Conservation (phyloP, 2,113 vertebrate species). For the Oriolus oriolus region DNA sequence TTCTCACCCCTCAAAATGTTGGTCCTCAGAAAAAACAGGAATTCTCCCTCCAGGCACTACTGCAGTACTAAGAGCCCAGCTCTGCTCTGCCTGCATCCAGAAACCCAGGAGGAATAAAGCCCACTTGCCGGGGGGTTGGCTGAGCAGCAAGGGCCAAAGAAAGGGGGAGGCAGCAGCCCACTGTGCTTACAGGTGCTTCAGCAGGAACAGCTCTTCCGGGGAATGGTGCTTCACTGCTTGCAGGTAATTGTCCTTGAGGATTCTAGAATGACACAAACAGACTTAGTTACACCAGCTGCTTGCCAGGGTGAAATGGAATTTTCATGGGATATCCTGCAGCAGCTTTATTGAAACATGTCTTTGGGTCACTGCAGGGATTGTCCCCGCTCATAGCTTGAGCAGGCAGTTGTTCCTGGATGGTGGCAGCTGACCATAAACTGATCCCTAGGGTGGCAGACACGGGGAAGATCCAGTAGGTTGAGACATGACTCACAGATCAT, state of each 20-base stretch:
- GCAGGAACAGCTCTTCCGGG: conserved; percentile 47
- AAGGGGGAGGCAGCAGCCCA: neutral
- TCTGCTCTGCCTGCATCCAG: neutral
- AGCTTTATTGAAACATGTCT: neutral
- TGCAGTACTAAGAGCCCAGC: neutral
- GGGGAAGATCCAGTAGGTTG: neutral
- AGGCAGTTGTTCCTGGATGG: neutral
- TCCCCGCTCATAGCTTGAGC: neutral
- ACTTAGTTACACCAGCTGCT: neutral
- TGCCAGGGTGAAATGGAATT: neutral
- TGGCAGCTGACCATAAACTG: neutral
- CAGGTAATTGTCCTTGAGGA: conserved; percentile 44
- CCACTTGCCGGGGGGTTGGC: too few species aligned
- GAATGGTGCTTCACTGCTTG: conserved; percentile 3
- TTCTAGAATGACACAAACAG: neutral
- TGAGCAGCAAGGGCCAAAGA: neutral
- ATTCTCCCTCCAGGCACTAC: neutral
- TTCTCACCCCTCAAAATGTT: neutral
- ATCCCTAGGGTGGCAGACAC: neutral
- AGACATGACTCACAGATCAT: neutral
- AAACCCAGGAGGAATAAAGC: neutral
- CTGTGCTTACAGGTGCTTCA: conserved; percentile 56
- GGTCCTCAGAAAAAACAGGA: neutral
- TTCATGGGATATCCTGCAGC: neutral
- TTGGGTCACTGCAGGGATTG: neutral